These are phyloP conservation scores for Artibeus lituratus DNA, from an alignment of 2,797 vertebrate species.

Conservation along the genomic window DNA sequence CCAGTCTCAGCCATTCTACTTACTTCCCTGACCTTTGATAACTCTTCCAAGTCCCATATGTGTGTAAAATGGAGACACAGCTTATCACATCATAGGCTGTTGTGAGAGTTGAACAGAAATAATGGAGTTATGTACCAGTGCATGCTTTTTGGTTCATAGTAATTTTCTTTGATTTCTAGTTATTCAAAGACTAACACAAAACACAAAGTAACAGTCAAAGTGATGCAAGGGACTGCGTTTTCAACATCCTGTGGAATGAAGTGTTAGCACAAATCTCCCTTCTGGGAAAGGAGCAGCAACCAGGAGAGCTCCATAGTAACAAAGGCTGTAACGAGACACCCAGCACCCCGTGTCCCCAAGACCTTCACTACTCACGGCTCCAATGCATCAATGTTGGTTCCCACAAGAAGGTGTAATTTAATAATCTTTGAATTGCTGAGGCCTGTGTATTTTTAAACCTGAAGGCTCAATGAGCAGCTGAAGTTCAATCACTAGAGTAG, in stretches of 20 bases:
- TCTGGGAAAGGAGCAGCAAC: neutral
- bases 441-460: conserved; percentile 77
- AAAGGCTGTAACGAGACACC: conserved; percentile 43
- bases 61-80: neutral
- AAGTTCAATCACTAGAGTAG: conserved; percentile 66
- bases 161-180: neutral
- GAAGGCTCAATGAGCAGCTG: conserved; percentile 72
- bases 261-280: conserved; percentile 40
- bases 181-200: neutral
- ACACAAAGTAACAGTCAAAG: neutral
- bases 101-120: neutral
- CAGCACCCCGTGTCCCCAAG: neutral
- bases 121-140: neutral
- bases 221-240: neutral
- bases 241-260: neutral
- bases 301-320: neutral
- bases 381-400: conserved; percentile 62
- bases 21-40: neutral
- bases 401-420: conserved; percentile 78
- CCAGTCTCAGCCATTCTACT: neutral
- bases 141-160: neutral
- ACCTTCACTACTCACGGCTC: conserved; percentile 39
- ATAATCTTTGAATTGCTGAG: conserved; percentile 74
- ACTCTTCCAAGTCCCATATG: neutral
- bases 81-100: neutral